Conservation (phyloP, 2,888 invertebrate genomes). For the Reticulitermes lucifugus region DNA sequence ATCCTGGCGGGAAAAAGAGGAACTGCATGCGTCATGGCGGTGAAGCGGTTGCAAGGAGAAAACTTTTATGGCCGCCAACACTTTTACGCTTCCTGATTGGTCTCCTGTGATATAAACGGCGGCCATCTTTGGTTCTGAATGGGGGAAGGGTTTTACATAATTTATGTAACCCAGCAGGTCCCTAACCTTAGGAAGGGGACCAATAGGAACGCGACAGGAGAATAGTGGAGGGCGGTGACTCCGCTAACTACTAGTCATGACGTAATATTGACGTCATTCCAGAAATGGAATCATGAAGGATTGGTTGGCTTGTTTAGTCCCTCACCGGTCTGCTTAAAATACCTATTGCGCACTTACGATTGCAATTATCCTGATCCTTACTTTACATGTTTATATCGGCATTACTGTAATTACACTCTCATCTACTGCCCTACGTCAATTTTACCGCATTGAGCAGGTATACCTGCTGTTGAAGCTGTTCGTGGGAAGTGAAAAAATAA, state of each 20-base stretch:
- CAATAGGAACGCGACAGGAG: constrained; percentile 35
- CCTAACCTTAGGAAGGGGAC: constrained; percentile 26
- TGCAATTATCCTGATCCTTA: not conserved
- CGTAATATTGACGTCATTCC: constrained; percentile 23
- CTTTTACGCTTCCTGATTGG: constrained; percentile 47
- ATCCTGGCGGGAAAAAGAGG: constrained; percentile 15
- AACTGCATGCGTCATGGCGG: constrained; percentile 18
- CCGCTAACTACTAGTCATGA: not conserved
- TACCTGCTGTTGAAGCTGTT: not conserved
- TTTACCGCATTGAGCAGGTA: not conserved
- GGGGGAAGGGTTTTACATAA: constrained; percentile 46
- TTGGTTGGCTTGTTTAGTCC: not conserved
- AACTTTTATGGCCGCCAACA: constrained; percentile 50
- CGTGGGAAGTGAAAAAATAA: not conserved
- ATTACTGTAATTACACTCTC: not conserved
- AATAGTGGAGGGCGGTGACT: constrained; percentile 35
- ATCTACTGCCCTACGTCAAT: not conserved
- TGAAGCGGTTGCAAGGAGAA: constrained; percentile 31
- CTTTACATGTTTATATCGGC: not conserved
- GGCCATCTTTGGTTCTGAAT: constrained; percentile 46
- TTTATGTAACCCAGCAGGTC: constrained; percentile 41
- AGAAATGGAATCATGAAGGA: not conserved
- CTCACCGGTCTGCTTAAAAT: not conserved
- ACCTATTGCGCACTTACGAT: not conserved
- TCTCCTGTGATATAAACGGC: constrained; percentile 42